phyloP scores from a whole-genome alignment of 2,113 vertebrate species.

The Pituophis catenifer region DNA sequence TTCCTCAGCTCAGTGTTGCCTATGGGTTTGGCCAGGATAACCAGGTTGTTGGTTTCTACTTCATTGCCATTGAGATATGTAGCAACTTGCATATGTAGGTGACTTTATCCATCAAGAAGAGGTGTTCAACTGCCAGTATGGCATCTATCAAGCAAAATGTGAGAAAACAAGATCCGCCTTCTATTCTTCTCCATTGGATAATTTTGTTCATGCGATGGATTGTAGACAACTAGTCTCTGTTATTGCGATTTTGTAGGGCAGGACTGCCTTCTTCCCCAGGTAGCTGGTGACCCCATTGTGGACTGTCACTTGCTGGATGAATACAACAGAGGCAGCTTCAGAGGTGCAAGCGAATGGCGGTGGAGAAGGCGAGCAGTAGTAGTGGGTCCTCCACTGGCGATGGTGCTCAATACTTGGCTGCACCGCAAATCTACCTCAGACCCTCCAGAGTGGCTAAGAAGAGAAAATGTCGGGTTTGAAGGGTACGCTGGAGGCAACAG shows the following conservation, averaged over 20 bases:
- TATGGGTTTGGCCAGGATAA: constrained; percentile 76
- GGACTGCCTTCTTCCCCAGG: constrained; percentile 70
- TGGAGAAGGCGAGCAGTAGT: background rate
- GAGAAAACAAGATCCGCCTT: constrained; percentile 66
- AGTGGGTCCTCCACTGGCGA: background rate
- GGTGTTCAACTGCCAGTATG: constrained; percentile 71
- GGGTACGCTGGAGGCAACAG: too few relatives aligned
- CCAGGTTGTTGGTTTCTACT: constrained; percentile 73
- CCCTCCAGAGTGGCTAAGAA: background rate
- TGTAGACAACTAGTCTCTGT: constrained; percentile 75
- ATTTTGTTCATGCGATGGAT: constrained; percentile 67
- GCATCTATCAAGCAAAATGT: constrained; percentile 59
- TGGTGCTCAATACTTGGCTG: background rate
- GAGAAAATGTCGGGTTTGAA: too few relatives aligned
- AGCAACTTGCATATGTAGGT: constrained; percentile 82
- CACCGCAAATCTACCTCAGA: background rate
- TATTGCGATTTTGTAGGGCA: constrained; percentile 75
- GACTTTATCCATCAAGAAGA: constrained; percentile 78
- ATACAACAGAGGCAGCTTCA: background rate
- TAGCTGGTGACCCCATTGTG: constrained; percentile 66
- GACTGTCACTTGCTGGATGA: constrained; percentile 73
- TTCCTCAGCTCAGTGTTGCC: constrained; percentile 66
- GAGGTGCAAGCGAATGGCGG: background rate
- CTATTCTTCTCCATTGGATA: constrained; percentile 67
- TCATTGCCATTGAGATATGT: constrained; percentile 82